Evolutionary conservation across 2,797 vertebrate species (phyloP).

Genomic region (Nyctalus aviator): DNA sequence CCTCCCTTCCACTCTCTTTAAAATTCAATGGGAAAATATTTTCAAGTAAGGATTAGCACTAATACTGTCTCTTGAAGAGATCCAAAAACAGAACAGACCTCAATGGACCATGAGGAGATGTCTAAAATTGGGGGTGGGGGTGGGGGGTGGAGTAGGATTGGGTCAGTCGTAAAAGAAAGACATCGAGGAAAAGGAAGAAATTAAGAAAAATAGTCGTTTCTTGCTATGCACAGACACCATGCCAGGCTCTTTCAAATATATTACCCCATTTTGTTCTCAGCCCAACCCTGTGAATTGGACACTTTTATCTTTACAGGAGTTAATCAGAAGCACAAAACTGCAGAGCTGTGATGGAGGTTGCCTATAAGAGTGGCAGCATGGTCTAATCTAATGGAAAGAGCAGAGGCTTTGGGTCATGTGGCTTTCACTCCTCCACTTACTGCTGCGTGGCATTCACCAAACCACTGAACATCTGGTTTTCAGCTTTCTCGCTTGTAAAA

Average conservation of each 20-base stretch:
- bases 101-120: background rate
- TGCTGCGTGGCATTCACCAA: background rate
- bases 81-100: background rate
- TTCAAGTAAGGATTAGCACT: background rate
- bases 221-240: background rate
- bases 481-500: background rate
- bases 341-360: background rate
- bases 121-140: background rate
- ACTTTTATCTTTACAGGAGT: background rate
- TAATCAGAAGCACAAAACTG: background rate
- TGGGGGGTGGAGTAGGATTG: background rate
- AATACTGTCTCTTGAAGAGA: background rate
- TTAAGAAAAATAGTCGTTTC: background rate
- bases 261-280: background rate
- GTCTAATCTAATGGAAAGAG: background rate
- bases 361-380: background rate
- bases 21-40: no score
- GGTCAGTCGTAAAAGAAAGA: background rate
- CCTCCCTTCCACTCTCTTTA: no score
- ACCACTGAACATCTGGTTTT: background rate
- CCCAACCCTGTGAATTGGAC: background rate
- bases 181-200: background rate
- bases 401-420: accelerated
- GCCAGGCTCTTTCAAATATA: background rate
- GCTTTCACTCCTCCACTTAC: background rate